Conservation (phyloP, 2,888 invertebrate species). For the Thymelicus acteon region DNA sequence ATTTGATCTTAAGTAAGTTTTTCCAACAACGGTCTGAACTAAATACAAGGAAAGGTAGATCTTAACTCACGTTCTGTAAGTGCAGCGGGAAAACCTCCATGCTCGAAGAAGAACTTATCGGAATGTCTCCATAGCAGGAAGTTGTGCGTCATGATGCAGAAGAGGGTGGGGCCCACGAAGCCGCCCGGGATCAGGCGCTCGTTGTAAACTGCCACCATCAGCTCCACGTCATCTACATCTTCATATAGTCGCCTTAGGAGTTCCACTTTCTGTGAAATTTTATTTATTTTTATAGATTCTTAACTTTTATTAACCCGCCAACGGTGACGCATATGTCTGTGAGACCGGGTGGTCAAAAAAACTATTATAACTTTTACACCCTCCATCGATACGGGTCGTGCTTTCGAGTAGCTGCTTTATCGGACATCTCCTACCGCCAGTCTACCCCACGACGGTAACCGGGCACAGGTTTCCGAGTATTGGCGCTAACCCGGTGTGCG, state of each 20-base stretch:
- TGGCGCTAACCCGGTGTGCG: no score
- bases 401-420: no score
- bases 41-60: not conserved
- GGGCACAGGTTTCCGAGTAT: no score
- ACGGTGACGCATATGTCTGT: no score
- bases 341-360: no score
- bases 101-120: constrained; percentile 92
- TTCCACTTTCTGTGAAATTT: constrained; percentile 13
- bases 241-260: constrained; percentile 19
- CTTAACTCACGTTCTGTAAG: constrained; percentile 13
- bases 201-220: constrained; percentile 20
- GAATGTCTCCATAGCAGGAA: constrained; percentile 90
- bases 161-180: constrained; percentile 93
- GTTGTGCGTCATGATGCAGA: constrained; percentile 94
- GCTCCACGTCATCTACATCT: constrained; percentile 30
- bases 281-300: not conserved
- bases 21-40: no score
- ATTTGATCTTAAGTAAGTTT: no score
- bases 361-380: no score
- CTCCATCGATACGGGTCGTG: no score
- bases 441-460: no score
- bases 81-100: constrained; percentile 40
- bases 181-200: constrained; percentile 86
- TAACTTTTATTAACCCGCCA: no score
- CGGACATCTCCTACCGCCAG: no score